Evolutionary conservation across 1,140 invertebrate genomes (phyloP).

Genomic region (Macrostomum lignano): DNA sequence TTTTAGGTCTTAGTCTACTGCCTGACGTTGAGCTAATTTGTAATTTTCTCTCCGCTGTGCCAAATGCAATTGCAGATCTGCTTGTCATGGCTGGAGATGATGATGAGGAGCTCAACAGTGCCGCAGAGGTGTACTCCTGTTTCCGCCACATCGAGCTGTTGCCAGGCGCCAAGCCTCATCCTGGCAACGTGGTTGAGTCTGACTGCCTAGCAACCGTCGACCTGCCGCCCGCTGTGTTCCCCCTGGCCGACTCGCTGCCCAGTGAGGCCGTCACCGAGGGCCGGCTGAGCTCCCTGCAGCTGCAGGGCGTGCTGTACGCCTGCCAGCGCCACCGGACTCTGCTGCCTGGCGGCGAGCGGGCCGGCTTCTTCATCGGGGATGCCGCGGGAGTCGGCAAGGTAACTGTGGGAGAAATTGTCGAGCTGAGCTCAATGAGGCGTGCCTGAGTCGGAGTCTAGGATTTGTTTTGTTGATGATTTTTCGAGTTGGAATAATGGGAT

Average conservation of each 20-base stretch:
- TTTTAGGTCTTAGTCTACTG: too few relatives aligned
- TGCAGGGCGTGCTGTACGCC: constrained; percentile 18
- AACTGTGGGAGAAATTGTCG: constrained; percentile 3
- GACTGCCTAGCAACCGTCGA: constrained; percentile 15
- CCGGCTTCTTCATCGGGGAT: constrained; percentile 20
- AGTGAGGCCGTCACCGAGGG: constrained; percentile 12
- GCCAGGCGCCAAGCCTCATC: constrained; percentile 15
- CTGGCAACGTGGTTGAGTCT: constrained; percentile 21
- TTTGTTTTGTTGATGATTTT: neutral
- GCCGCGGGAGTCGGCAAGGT: constrained; percentile 21
- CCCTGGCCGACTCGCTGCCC: constrained; percentile 12
- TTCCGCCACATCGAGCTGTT: constrained; percentile 15
- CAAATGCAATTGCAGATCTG: too few relatives aligned
- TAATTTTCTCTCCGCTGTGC: too few relatives aligned
- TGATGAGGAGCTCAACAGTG: too few relatives aligned
- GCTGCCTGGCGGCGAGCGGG: constrained; percentile 13
- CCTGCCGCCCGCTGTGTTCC: constrained; percentile 13
- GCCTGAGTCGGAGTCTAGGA: neutral
- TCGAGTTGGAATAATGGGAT: too few relatives aligned
- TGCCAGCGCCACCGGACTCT: constrained; percentile 18
- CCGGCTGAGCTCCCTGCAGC: constrained; percentile 18
- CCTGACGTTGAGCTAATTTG: too few relatives aligned
- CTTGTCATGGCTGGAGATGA: too few relatives aligned
- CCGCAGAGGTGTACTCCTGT: constrained; percentile 18
- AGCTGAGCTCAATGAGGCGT: neutral